Evolutionary conservation across 2,113 vertebrate genomes (phyloP), one percentile per base, ranked within the genome.

Genomic region (Aleadryas rufinucha): DNA sequence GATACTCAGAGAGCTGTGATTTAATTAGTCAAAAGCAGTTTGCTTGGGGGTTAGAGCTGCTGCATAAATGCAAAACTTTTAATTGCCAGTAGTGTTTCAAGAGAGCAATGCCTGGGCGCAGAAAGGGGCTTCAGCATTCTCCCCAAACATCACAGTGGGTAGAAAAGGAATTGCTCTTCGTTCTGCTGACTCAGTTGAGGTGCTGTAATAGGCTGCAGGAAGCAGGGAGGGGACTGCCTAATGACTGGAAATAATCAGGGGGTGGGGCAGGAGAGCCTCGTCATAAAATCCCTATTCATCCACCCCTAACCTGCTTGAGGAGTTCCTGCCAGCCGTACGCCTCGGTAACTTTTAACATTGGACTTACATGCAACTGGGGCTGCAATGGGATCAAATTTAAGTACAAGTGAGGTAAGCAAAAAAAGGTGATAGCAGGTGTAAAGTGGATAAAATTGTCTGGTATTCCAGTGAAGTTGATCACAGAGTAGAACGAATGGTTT

Each of bases 301-400:
- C 90, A 52, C 92, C 79, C 76, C 87, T 83, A 56, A 89, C 31
- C 81, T 95, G 87, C 87, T 87, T 65, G 93, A 91, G 89, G 79
- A 93, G 87, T 5, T 88, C 63, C 91, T 93, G 66, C 37, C 74
- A 59, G 89, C 52, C 5, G 0, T 52, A 45, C 26, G 0, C 33
- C 75, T 72, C 1, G 0, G 54, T 33, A 13, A n/a, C 39, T 56
- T 65, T 87, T 64, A 64, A 69, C 57, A 24, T 14, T 89, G 87
- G 93, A 92, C 37, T 96, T 95, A 57, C 0, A 97, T 97, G 97
- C 89, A 80, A 76, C 92, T 18, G 65, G 45, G 61, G 10, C 90
- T 88, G 86, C 69, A 59, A 97, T 97, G 97, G 97, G 97, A 94
- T 94, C 95, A 77, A 97, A 94, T 96, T 83, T 95, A 90, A 97